Base-by-base conservation (phyloP, 2,113 vertebrate genomes). In the Seriola rivoliana region DNA sequence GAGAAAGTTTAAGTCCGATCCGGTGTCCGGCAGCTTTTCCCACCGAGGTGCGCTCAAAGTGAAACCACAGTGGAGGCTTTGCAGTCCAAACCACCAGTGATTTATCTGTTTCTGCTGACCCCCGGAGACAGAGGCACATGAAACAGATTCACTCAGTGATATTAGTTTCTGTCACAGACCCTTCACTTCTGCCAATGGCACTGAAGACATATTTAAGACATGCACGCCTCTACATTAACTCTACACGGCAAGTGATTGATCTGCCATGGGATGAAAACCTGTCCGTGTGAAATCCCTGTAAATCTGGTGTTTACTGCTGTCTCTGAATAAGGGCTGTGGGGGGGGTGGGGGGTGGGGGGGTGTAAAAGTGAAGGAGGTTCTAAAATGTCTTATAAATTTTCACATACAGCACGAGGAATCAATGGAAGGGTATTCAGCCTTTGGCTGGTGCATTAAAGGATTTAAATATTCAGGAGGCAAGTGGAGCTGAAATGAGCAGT, bases 391-490 rank as follows among this genome's bases (percentile, higher is more conserved):
- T 58, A 42, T 76, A 78, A 63, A 86, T 65, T 46, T 58, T 71
- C 63, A 55, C 36, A 63, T 48, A 21, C 36, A 21, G 63, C 67
- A 42, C 5, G 23, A 34, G 36, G 69, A 77, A 71, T 85, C 65
- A 64, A 5, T 75, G 25, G 72, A 72, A 67, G 77, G 71, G 14
- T 48, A 7, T 62, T 29, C 21, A 8, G 59, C 68, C 75, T 17
- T 40, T 7, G 8, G 69, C n/a, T n/a, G 25, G 55, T 78, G 32
- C 88, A 82, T 82, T 86, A 89, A 91, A 67, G 81, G 88, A 88
- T 92, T 91, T 89, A 75, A 88, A 87, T 88, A 89, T 89, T 71
- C 76, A 75, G 80, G 64, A 69, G 82, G 52, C 70, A 83, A 84
- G 80, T 42, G 71, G 73, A 68, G 80, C 87, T 62, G 69, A 88